Conservation (phyloP, 2,888 invertebrate species). For the Augochlorella aurata region DNA sequence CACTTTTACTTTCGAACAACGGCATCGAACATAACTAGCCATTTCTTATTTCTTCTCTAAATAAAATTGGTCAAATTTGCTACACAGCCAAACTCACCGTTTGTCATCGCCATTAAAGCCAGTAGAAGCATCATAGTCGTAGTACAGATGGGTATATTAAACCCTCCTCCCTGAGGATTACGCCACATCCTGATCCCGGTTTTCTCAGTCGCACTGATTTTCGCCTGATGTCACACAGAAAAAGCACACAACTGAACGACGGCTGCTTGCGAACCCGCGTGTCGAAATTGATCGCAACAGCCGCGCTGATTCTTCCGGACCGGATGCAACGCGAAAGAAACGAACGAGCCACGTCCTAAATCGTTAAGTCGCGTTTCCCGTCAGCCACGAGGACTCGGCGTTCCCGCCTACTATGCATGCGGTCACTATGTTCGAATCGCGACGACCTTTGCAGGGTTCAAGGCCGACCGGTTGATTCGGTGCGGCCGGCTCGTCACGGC, state of each 20-base stretch:
- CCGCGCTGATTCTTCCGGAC: background rate
- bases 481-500: background rate
- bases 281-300: slow-evolving; percentile 33
- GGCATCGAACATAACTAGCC: no score
- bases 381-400: background rate
- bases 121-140: slow-evolving; percentile 73
- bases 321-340: background rate
- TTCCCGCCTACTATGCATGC: slow-evolving; percentile 18
- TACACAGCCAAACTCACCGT: slow-evolving; percentile 70
- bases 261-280: background rate
- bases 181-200: slow-evolving; percentile 76
- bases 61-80: no score
- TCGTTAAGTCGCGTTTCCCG: background rate
- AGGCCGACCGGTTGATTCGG: slow-evolving; percentile 38
- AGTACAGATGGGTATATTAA: slow-evolving; percentile 60
- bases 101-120: slow-evolving; percentile 71
- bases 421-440: slow-evolving; percentile 21
- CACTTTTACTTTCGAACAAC: no score
- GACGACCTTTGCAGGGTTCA: slow-evolving; percentile 47
- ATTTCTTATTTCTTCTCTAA: no score
- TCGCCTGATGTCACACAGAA: slow-evolving; percentile 66
- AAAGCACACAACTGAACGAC: slow-evolving; percentile 54
- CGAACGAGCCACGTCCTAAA: background rate
- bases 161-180: slow-evolving; percentile 76
- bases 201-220: slow-evolving; percentile 66